phyloP scores from a whole-genome alignment of 2,888 invertebrate genomes.

The Eremobia ochroleuca region DNA sequence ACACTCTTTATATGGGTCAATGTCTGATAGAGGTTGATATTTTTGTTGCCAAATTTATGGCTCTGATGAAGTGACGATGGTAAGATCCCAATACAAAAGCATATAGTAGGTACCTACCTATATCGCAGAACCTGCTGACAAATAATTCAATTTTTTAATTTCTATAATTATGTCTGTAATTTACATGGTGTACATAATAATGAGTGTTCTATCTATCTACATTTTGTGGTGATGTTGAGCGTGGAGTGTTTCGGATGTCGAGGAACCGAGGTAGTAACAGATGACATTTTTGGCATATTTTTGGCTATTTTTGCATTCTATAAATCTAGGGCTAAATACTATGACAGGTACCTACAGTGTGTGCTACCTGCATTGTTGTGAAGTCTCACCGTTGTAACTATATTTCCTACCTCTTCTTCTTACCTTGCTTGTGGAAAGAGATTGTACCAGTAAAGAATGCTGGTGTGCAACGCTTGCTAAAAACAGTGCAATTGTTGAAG shows the following conservation, averaged over 20 bases:
- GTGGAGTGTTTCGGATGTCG: not conserved
- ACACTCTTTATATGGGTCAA: too few species aligned
- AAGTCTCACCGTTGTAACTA: not conserved
- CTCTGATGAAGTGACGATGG: not conserved
- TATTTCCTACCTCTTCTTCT: too few species aligned
- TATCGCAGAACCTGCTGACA: not conserved
- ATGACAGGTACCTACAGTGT: not conserved
- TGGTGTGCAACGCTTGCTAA: slow-evolving; percentile 23
- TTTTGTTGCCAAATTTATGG: not conserved
- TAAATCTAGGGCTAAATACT: not conserved
- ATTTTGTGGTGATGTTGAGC: not conserved
- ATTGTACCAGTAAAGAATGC: slow-evolving; percentile 20
- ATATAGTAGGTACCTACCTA: not conserved
- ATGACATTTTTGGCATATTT: not conserved
- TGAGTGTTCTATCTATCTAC: too few species aligned
- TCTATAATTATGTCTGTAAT: too few species aligned
- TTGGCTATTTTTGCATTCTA: not conserved
- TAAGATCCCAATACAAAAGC: too few species aligned
- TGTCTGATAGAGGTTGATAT: not conserved
- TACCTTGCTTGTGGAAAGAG: slow-evolving; percentile 30
- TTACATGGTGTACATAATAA: too few species aligned
- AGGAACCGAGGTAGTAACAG: not conserved
- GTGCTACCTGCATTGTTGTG: not conserved
- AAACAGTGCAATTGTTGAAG: slow-evolving; percentile 28
- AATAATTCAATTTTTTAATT: too few species aligned